phyloP scores from a whole-genome alignment of 2,888 invertebrate genomes.

The Didymodactylos carnosus region DNA sequence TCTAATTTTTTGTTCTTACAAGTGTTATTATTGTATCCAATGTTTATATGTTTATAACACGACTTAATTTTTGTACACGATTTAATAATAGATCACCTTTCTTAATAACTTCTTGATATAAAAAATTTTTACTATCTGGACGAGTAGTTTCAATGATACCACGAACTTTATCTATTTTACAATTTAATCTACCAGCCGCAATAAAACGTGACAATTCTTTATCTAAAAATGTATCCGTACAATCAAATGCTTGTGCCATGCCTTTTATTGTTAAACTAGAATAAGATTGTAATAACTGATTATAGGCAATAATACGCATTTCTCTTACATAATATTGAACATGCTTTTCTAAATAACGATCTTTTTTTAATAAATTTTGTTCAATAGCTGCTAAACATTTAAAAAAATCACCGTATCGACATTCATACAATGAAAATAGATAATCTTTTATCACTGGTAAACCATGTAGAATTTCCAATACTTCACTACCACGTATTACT shows the following conservation, averaged over 20 bases:
- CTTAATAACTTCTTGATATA: constrained; percentile 85
- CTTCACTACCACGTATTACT: constrained; percentile 57
- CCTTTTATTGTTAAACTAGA: constrained; percentile 75
- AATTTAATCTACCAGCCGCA: constrained; percentile 78
- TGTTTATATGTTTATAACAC: constrained; percentile 87
- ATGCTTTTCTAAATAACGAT: constrained; percentile 76
- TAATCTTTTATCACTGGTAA: constrained; percentile 48
- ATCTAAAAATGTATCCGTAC: constrained; percentile 75
- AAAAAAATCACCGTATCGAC: constrained; percentile 81
- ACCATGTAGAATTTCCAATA: constrained; percentile 56
- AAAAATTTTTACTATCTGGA: constrained; percentile 68
- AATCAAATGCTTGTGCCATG: constrained; percentile 88
- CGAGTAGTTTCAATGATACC: constrained; percentile 75
- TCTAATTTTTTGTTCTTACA: too few species aligned
- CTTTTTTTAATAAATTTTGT: constrained; percentile 53
- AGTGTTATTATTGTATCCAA: too few species aligned
- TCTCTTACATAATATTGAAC: constrained; percentile 88
- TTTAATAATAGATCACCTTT: constrained; percentile 92
- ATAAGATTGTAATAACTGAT: constrained; percentile 85
- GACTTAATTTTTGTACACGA: constrained; percentile 87
- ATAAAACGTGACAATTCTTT: constrained; percentile 56
- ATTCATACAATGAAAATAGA: constrained; percentile 64
- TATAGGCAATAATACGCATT: constrained; percentile 87
- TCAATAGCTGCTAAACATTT: constrained; percentile 43
- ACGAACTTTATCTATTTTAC: constrained; percentile 82